A percentile compares a stretch with the other conserved stretches of the same genome.
These are phyloP conservation scores for Ips nitidus DNA, from an alignment of 1,140 invertebrate species.

Conservation along the genomic window DNA sequence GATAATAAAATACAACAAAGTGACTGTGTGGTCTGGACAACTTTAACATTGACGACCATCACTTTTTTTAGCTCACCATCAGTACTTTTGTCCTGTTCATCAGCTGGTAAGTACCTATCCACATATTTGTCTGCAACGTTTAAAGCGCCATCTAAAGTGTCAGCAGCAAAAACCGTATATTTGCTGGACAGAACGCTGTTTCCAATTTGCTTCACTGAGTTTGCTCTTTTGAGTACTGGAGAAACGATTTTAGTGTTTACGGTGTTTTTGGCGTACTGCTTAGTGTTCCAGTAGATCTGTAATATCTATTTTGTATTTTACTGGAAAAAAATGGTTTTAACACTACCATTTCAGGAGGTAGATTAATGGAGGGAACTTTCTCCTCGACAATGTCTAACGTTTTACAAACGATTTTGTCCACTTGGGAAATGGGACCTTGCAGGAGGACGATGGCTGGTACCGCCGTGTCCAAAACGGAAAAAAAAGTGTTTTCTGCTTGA, in stretches of 20 bases:
- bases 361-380: constrained; percentile 71
- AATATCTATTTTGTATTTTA: constrained; percentile 15
- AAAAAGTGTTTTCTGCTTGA: constrained; percentile 69
- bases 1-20: too few relatives aligned
- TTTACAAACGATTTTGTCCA: constrained; percentile 74
- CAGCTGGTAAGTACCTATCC: constrained; percentile 74
- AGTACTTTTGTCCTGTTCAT: constrained; percentile 47
- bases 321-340: background rate
- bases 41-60: background rate
- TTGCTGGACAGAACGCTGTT: constrained; percentile 64
- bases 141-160: constrained; percentile 69
- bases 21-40: too few relatives aligned
- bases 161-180: constrained; percentile 68
- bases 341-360: constrained; percentile 75
- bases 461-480: constrained; percentile 65
- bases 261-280: constrained; percentile 66
- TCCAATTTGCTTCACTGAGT: constrained; percentile 75
- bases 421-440: constrained; percentile 67
- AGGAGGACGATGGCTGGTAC: constrained; percentile 67
- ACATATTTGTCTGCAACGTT: constrained; percentile 76
- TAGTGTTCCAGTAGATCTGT: constrained; percentile 75
- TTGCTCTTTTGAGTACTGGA: constrained; percentile 70
- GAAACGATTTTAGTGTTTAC: constrained; percentile 59
- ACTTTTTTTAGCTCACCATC: constrained; percentile 1
- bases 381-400: constrained; percentile 77